Evolutionary conservation across 2,113 vertebrate species (phyloP).

Genomic region (Ariopsis seemanni): DNA sequence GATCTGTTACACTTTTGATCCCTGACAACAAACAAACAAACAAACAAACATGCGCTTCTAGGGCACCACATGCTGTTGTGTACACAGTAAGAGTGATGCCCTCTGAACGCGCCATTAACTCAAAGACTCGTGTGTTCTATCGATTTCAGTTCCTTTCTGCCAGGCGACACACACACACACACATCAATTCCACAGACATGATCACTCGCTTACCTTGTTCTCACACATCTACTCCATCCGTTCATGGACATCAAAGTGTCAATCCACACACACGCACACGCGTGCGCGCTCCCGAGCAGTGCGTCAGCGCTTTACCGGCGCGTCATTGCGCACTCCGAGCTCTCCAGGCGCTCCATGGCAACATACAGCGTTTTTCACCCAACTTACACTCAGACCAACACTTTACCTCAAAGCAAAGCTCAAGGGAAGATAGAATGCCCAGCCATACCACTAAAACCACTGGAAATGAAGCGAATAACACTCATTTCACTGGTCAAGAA

Average conservation of each 20-base stretch:
- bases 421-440: background rate
- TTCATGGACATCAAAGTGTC: background rate
- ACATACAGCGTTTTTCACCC: slow-evolving; percentile 15
- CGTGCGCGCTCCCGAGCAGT: slow-evolving; percentile 50
- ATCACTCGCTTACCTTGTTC: slow-evolving; percentile 62
- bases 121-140: slow-evolving; percentile 10
- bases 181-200: background rate
- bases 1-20: background rate
- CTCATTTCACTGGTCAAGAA: too few relatives aligned
- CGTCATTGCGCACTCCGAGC: slow-evolving; percentile 35
- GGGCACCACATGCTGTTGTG: background rate
- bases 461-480: too few relatives aligned
- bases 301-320: slow-evolving; percentile 62
- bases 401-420: background rate
- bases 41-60: too few relatives aligned
- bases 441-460: too few relatives aligned
- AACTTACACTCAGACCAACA: background rate
- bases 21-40: background rate
- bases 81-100: background rate
- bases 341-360: slow-evolving; percentile 28
- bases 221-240: slow-evolving; percentile 26
- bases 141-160: background rate
- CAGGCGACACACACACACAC: background rate
- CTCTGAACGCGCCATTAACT: slow-evolving; percentile 12
- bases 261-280: slow-evolving; percentile 53